Evolutionary conservation across 2,888 invertebrate genomes (phyloP).

Genomic region (Mythimna impura): DNA sequence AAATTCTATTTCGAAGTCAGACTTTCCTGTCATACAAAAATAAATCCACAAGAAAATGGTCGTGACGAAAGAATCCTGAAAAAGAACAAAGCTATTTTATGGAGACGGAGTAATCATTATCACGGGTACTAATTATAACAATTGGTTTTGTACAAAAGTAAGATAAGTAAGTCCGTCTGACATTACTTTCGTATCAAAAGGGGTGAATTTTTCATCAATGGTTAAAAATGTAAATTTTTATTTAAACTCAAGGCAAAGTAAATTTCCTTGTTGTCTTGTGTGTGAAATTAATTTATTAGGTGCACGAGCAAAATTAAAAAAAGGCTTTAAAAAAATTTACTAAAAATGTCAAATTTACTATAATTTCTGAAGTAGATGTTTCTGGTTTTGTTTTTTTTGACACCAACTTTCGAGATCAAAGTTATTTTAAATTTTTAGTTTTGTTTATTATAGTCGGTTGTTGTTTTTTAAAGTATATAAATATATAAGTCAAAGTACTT

Average conservation of each 20-base stretch:
- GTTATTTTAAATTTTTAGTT: no score
- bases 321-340: no score
- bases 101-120: constrained; percentile 13
- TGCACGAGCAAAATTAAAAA: no score
- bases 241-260: neutral
- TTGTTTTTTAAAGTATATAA: no score
- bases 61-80: neutral
- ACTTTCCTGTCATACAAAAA: constrained; percentile 21
- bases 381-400: no score
- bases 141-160: constrained; percentile 22
- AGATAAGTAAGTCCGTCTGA: constrained; percentile 14
- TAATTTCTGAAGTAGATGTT: no score
- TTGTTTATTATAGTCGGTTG: no score
- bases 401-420: no score
- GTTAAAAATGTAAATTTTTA: neutral
- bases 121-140: constrained; percentile 18
- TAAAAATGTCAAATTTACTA: no score
- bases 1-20: constrained; percentile 14
- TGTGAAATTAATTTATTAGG: no score
- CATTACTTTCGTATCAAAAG: constrained; percentile 20
- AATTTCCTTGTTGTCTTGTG: neutral
- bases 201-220: neutral
- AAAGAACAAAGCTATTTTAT: constrained; percentile 26
- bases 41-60: constrained; percentile 11
- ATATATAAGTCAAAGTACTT: no score